These are phyloP conservation scores for Syrmaticus mikado DNA, from an alignment of 2,113 vertebrate genomes.

Conservation along the genomic window DNA sequence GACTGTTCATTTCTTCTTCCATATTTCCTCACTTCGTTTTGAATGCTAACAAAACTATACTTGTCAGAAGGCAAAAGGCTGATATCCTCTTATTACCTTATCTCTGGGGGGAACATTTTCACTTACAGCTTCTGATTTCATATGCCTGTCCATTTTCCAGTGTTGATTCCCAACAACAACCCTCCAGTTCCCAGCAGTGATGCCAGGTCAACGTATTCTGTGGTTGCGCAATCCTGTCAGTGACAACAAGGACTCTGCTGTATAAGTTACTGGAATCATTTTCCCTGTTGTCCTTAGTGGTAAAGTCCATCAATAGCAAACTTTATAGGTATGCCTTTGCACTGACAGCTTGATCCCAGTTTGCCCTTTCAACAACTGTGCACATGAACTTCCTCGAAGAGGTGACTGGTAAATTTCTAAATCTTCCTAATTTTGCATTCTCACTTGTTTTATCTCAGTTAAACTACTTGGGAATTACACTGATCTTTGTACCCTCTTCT, in stretches of 20 bases:
- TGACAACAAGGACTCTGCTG: background rate
- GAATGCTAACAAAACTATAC: background rate
- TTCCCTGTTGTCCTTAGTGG: background rate
- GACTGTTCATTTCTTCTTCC: background rate
- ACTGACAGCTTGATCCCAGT: background rate
- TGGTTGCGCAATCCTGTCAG: background rate
- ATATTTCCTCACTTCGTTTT: background rate
- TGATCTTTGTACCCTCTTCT: background rate
- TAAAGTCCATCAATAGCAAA: background rate
- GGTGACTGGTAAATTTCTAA: background rate
- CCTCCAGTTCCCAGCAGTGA: background rate
- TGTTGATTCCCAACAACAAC: background rate
- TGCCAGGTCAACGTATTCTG: background rate
- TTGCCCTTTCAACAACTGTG: background rate
- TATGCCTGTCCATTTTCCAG: background rate
- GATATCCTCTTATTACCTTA: background rate
- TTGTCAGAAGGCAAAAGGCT: background rate
- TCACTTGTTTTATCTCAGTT: background rate
- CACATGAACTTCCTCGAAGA: background rate
- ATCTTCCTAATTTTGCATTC: background rate
- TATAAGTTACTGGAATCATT: background rate
- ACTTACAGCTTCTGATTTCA: background rate
- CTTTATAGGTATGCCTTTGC: background rate
- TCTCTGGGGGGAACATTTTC: background rate
- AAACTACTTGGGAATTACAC: background rate